Base-by-base conservation (phyloP, 2,113 vertebrate genomes). In the Eolophus roseicapilla region DNA sequence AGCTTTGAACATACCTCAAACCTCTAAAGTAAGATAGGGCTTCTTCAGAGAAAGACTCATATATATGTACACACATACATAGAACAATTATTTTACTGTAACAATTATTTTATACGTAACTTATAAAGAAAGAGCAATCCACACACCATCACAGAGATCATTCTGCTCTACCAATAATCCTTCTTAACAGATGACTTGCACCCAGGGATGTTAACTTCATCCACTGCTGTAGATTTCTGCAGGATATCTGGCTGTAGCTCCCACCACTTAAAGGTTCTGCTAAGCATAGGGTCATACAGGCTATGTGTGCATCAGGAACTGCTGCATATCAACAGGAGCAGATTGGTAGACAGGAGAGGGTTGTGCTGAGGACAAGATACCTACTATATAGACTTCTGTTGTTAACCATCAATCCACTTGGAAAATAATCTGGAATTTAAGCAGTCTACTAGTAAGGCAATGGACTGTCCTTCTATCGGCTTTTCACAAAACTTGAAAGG, bases 1-100 rank as follows among this genome's bases (percentile, higher is more conserved):
- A 60, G 28, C 31, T 80, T 79, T 17, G 53, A 52, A 59, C 8
- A 47, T 18, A 77, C 55, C 6, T 83, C 55, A 19, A 87, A 79
- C 7, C 12, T 47, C 47, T 41, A 19, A 74, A 82, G 50, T 23
- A 14, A 65, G 70, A 41, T 6, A 67, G 10, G 1, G 13, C 44
- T 46, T 80, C 43, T 64, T 82, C 47, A 90, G 50, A 90, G 46
- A 68, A 39, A 86, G 20, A 24, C 19, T 31, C 2, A 0, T 3
- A 59, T 2, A 9, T 17, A 11, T 2, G 1, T 50, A 33, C 25
- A 64, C n/a, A 44, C 0, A 69, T 23, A 41, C 0, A 11, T 0
- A 73, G 35, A 67, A n/a, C 1, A 65, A 19, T 16, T 70, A 27
- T 17, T 53, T 63, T n/a, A 44, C 21, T 17, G 13, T 15, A 33